Evolutionary conservation across 2,113 vertebrate species (phyloP), one percentile per base, ranked within the genome.

Genomic region (Elanus axillaris): DNA sequence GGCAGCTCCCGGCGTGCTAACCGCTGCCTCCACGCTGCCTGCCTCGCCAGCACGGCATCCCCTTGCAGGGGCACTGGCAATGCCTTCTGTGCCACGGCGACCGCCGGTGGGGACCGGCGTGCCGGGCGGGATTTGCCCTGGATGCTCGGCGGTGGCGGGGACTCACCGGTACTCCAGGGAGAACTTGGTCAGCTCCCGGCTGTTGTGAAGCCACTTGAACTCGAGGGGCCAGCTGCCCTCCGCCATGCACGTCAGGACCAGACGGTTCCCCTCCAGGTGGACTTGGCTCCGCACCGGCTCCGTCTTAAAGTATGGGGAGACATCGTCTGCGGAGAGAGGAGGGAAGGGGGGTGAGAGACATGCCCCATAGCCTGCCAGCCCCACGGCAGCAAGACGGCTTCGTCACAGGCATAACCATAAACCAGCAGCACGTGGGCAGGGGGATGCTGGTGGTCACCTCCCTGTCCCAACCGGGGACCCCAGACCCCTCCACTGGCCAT

Each of bases 181-280:
- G 98, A 99, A 99, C 69, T 98, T 98, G n/a, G 99, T 99, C 81
- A 99, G 98, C 97, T 99, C 99, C 2, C 92, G 98, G 40, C 98
- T 98, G 76, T 99, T 99, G 97, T 99, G 99, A 29, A 99, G 98
- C 99, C 99, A 99, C 97, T 99, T 99, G 98, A 99, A 99, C 97
- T 99, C 99, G 25, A 99, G 98, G 0, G 99, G 99, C 99, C 99
- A 99, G 97, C 99, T 99, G 96, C 99, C 99, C 96, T 99, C 99
- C 0, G 99, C 99, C 99, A 99, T 99, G 98, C 99, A 99, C 11
- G 99, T 99, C 45, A 99, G 98, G 38, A 99, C 99, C 97, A 99
- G 98, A 29, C 99, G 98, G 98, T 99, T 99, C 64, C 99, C 98
- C 94, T 99, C 99, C 97, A 99, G 98, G 94, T 99, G 99, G 71